phyloP scores from a whole-genome alignment of 1,140 invertebrate genomes.

The Bombus pascuorum region DNA sequence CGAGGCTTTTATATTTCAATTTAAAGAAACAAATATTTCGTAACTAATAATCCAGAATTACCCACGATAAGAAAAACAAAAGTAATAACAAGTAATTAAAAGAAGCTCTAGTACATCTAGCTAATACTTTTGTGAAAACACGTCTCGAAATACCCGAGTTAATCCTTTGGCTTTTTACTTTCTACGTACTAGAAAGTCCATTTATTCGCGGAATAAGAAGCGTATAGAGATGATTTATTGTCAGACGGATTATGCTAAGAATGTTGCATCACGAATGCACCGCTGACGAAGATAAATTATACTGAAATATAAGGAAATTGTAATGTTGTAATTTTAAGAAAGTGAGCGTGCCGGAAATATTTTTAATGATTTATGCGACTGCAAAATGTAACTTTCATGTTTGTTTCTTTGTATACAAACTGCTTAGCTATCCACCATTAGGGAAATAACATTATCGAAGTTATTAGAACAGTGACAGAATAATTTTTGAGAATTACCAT shows the following conservation, averaged over 20 bases:
- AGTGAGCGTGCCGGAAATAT: not conserved
- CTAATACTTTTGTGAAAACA: not conserved
- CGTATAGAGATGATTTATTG: conserved; percentile 33
- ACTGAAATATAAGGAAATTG: conserved; percentile 9
- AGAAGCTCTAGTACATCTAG: not conserved
- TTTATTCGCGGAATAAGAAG: conserved; percentile 35
- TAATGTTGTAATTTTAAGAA: conserved; percentile 20
- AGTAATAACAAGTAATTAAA: not conserved
- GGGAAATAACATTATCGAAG: not conserved
- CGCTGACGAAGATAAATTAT: conserved; percentile 28
- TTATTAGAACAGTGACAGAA: too few species aligned
- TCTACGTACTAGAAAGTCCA: conserved; percentile 27
- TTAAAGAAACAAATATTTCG: not conserved
- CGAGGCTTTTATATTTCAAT: not conserved
- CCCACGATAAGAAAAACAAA: not conserved
- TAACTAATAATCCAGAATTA: not conserved
- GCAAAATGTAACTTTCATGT: not conserved
- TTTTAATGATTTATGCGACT: conserved; percentile 22
- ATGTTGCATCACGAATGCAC: conserved; percentile 38
- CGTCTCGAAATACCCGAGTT: not conserved
- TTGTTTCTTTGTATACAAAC: not conserved
- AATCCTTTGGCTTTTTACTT: conserved; percentile 37
- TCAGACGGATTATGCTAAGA: conserved; percentile 40
- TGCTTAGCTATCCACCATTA: not conserved
- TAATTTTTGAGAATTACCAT: too few species aligned